These are phyloP conservation scores for Micromesistius poutassou DNA, from an alignment of 2,797 vertebrate genomes.

Conservation along the genomic window DNA sequence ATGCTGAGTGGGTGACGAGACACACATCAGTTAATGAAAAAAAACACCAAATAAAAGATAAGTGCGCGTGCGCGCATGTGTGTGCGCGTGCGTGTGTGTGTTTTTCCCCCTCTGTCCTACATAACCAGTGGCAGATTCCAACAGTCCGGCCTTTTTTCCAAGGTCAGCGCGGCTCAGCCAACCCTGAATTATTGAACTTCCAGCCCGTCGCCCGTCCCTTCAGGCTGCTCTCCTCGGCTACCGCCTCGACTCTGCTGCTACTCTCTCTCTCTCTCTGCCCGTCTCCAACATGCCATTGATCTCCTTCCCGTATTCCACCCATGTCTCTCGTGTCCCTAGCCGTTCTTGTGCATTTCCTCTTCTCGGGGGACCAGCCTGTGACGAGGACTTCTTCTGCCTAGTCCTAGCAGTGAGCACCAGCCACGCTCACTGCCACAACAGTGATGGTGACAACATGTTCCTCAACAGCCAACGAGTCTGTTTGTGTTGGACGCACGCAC, in stretches of 20 bases:
- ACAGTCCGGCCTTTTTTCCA: slow-evolving; percentile 50
- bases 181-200: slow-evolving; percentile 71
- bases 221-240: slow-evolving; percentile 16
- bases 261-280: not conserved
- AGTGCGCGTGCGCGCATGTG: not conserved
- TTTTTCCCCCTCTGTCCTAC: slow-evolving; percentile 15
- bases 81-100: not conserved
- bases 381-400: not conserved
- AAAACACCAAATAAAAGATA: no score
- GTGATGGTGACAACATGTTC: not conserved
- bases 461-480: not conserved
- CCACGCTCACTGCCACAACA: not conserved
- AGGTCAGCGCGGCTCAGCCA: slow-evolving; percentile 63
- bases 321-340: not conserved
- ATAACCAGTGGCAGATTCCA: slow-evolving; percentile 60
- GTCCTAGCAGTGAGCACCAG: not conserved
- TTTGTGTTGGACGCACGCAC: not conserved
- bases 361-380: not conserved
- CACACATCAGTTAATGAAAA: no score
- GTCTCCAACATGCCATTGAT: not conserved
- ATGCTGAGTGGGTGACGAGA: no score
- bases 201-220: slow-evolving; percentile 42
- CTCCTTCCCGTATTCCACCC: not conserved
- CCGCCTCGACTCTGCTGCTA: slow-evolving; percentile 19
- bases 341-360: no score